These are phyloP conservation scores for Molothrus aeneus DNA, from an alignment of 2,797 vertebrate species.

Conservation along the genomic window DNA sequence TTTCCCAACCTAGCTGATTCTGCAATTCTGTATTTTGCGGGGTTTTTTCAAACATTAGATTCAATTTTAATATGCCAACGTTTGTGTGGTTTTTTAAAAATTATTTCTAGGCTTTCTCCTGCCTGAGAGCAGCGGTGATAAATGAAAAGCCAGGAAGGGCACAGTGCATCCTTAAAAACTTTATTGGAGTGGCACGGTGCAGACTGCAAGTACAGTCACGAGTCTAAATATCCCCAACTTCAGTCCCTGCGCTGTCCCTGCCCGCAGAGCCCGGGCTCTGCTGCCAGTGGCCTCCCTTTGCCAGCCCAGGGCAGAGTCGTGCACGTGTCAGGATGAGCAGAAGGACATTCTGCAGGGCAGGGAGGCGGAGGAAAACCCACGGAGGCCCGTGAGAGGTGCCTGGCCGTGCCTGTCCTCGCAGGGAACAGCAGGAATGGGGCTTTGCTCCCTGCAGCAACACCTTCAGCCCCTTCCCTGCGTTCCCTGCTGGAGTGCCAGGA, in stretches of 20 bases:
- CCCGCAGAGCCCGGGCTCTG: neutral
- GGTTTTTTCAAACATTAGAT: neutral
- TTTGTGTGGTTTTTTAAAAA: rapidly evolving
- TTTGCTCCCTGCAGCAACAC: neutral
- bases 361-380: neutral
- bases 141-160: neutral
- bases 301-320: neutral
- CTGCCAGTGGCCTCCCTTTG: neutral
- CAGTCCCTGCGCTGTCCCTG: neutral
- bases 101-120: neutral
- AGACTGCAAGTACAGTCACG: neutral
- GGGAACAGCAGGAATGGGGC: neutral
- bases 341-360: neutral
- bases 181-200: constrained; percentile 55
- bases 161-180: constrained; percentile 7
- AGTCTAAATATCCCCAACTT: constrained; percentile 43
- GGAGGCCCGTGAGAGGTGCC: rapidly evolving
- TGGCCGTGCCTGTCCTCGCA: neutral
- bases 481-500: neutral
- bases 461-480: neutral
- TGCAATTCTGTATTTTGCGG: neutral
- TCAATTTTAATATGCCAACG: rapidly evolving
- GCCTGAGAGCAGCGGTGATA: neutral
- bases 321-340: neutral
- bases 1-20: neutral